Evolutionary conservation across 1,140 invertebrate genomes (phyloP).

Genomic region (Diorhabda carinulata): DNA sequence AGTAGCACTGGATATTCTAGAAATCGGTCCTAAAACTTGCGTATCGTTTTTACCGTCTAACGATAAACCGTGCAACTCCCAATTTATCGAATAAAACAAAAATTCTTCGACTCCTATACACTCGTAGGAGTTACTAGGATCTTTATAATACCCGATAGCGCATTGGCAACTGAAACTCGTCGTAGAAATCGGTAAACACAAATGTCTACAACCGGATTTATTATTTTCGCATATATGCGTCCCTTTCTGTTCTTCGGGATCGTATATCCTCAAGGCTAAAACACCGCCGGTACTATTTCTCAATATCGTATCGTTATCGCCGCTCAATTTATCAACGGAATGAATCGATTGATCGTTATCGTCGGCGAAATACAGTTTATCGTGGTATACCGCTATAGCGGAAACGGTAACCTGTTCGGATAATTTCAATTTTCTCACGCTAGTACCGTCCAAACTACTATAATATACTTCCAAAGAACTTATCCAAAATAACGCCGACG

Average conservation of each 20-base stretch:
- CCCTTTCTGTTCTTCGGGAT: conserved; percentile 57
- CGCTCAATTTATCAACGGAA: conserved; percentile 53
- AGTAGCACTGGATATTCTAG: conserved; percentile 68
- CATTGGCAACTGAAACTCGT: conserved; percentile 64
- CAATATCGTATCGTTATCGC: conserved; percentile 45
- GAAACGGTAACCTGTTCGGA: conserved; percentile 45
- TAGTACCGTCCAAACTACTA: conserved; percentile 55
- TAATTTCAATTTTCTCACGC: conserved; percentile 46
- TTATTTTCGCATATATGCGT: conserved; percentile 55
- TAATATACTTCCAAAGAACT: conserved; percentile 62
- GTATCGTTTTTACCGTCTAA: conserved; percentile 50
- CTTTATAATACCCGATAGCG: conserved; percentile 65
- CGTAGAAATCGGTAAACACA: conserved; percentile 68
- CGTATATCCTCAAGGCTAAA: conserved; percentile 66
- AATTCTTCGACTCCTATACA: conserved; percentile 62
- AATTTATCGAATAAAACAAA: conserved; percentile 71
- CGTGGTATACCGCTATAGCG: conserved; percentile 59
- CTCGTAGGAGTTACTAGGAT: conserved; percentile 52
- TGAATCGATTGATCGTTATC: conserved; percentile 54
- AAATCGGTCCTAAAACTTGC: conserved; percentile 70
- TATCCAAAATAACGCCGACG: conserved; percentile 67
- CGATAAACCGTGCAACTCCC: conserved; percentile 68
- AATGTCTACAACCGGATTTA: conserved; percentile 67
- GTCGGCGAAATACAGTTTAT: conserved; percentile 59
- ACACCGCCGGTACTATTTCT: conserved; percentile 53